These are phyloP conservation scores for Sylvia atricapilla DNA, from an alignment of 2,113 vertebrate genomes.

Conservation along the genomic window DNA sequence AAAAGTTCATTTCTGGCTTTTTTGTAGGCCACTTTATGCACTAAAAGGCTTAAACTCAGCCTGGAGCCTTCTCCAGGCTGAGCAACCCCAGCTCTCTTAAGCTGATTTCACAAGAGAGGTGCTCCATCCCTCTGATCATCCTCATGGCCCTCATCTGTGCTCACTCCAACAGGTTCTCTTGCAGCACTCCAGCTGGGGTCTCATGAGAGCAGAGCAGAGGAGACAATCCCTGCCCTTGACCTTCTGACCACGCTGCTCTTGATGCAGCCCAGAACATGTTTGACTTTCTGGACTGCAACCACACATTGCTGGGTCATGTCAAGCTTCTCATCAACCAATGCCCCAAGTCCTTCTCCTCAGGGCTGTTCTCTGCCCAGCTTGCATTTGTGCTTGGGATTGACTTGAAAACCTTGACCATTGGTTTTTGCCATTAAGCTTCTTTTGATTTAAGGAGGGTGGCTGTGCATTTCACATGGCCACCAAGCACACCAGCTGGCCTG, in stretches of 20 bases:
- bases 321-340: neutral
- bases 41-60: neutral
- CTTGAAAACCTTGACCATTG: neutral
- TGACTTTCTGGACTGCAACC: neutral
- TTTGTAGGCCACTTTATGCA: neutral
- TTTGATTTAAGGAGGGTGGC: neutral
- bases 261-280: neutral
- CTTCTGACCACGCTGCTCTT: neutral
- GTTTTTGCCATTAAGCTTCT: neutral
- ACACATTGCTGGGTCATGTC: neutral
- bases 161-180: neutral
- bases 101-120: neutral
- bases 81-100: neutral
- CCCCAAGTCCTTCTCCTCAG: neutral
- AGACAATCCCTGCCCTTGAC: neutral
- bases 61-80: neutral
- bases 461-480: neutral
- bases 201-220: neutral
- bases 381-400: neutral
- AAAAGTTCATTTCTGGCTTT: neutral
- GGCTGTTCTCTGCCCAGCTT: neutral
- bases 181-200: neutral
- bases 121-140: neutral
- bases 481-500: rapidly evolving
- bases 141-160: neutral